A percentile compares a stretch with the other conserved stretches of the same genome.
Conservation (phyloP, 2,797 vertebrate genomes). For the Mus minutoides region DNA sequence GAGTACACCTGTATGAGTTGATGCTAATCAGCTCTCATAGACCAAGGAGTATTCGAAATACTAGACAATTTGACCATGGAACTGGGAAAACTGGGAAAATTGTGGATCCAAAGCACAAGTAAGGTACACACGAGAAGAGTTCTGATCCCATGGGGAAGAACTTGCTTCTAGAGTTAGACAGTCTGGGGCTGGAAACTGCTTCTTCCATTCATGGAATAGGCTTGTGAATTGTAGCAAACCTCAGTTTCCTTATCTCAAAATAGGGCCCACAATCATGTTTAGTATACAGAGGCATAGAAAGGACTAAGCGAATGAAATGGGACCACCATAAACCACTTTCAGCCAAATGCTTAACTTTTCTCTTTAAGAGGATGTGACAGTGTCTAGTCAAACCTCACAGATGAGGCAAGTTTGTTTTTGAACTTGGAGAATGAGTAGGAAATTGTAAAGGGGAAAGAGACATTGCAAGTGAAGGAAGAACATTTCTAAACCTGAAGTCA, state of each 20-base stretch:
- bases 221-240: not conserved
- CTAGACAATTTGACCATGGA: not conserved
- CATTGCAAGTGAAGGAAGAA: not conserved
- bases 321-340: not conserved
- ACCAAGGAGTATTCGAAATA: conserved; percentile 7
- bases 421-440: conserved; percentile 7
- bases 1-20: not conserved
- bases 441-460: not conserved
- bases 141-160: not conserved
- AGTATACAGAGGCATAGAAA: not conserved
- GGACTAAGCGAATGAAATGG: not conserved
- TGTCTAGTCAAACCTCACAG: not conserved
- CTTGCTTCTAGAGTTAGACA: not conserved
- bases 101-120: not conserved
- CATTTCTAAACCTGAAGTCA: not conserved
- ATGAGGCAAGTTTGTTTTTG: not conserved
- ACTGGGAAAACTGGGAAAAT: not conserved
- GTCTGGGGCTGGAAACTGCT: not conserved
- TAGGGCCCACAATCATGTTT: not conserved
- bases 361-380: not conserved
- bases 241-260: conserved; percentile 35
- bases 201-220: not conserved
- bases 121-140: not conserved
- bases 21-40: not conserved
- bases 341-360: not conserved